Conservation (phyloP, 1,140 invertebrate species). For the Trachymyrmex cornetzi region DNA sequence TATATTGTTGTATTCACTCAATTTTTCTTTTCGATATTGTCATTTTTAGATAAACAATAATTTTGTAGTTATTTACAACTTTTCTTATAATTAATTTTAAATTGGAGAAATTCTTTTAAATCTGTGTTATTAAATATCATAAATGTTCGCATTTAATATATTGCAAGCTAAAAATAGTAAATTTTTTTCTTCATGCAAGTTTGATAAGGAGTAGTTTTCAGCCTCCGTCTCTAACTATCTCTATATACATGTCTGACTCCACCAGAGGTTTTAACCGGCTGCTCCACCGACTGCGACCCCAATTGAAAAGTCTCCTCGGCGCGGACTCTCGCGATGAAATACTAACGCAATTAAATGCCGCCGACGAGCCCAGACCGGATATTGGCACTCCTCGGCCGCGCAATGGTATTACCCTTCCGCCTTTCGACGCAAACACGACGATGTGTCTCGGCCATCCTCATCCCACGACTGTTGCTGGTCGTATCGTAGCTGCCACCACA, state of each 20-base stretch:
- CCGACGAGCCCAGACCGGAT: slow-evolving; percentile 81
- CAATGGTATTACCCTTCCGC: slow-evolving; percentile 82
- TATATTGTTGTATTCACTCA: background rate
- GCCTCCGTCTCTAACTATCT: background rate
- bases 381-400: slow-evolving; percentile 83
- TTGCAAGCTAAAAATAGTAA: background rate
- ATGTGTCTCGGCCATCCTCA: slow-evolving; percentile 53
- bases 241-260: background rate
- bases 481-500: slow-evolving; percentile 25
- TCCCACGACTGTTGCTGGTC: slow-evolving; percentile 38
- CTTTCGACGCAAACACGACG: slow-evolving; percentile 66
- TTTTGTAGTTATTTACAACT: background rate
- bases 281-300: background rate
- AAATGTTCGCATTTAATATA: background rate
- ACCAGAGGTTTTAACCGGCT: background rate
- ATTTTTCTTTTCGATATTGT: background rate
- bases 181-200: background rate
- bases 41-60: background rate
- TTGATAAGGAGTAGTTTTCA: background rate
- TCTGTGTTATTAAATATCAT: background rate
- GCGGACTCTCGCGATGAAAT: slow-evolving; percentile 79
- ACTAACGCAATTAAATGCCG: slow-evolving; percentile 84
- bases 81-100: background rate
- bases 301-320: slow-evolving; percentile 69
- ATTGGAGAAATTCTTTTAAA: background rate